Evolutionary conservation across 2,888 invertebrate genomes (phyloP).

Genomic region (Drosophila kanekoi): DNA sequence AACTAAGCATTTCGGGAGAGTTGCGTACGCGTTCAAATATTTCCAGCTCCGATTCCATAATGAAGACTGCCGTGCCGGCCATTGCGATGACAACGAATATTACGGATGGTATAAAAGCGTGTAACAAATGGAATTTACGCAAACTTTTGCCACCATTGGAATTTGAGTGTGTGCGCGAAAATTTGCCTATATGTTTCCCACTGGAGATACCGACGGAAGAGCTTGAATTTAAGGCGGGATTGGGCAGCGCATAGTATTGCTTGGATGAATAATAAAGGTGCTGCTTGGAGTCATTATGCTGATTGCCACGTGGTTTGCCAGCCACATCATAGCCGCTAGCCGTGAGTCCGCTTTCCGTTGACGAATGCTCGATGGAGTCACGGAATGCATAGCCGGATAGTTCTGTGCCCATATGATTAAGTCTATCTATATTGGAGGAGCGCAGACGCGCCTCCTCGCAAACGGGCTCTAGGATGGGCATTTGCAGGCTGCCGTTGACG

Average conservation of each 20-base stretch:
- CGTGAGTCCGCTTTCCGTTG: conserved; percentile 90
- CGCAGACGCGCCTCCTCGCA: conserved; percentile 87
- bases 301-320: conserved; percentile 57
- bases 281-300: conserved; percentile 65
- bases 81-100: conserved; percentile 90
- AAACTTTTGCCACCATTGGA: conserved; percentile 83
- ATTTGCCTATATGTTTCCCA: conserved; percentile 53
- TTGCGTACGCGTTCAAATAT: conserved; percentile 89
- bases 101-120: conserved; percentile 92
- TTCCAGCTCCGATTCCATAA: conserved; percentile 92
- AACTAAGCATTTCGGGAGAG: conserved; percentile 91
- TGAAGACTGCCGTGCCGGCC: conserved; percentile 88
- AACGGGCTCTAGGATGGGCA: conserved; percentile 87
- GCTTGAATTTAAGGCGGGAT: conserved; percentile 75
- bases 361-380: conserved; percentile 92
- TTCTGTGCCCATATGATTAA: conserved; percentile 67
- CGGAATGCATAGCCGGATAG: conserved; percentile 88
- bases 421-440: conserved; percentile 80
- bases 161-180: conserved; percentile 58
- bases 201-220: conserved; percentile 51
- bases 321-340: conserved; percentile 74
- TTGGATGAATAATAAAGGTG: conserved; percentile 72
- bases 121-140: conserved; percentile 88
- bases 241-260: conserved; percentile 70
- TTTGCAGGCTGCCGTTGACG: conserved; percentile 68